Conservation (phyloP, 2,797 vertebrate genomes). For the Somateria mollissima region DNA sequence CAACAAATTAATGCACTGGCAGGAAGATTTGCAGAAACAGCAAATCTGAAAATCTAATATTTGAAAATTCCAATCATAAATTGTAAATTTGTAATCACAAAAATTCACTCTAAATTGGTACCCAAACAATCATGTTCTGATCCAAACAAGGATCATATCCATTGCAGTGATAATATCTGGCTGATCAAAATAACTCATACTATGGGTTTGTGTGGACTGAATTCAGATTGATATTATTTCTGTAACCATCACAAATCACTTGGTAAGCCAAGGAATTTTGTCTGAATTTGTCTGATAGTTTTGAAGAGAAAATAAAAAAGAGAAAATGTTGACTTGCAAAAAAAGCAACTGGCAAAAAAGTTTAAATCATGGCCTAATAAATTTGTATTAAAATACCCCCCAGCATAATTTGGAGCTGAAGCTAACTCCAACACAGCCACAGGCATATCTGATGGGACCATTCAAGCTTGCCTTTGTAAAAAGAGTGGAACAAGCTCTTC, state of each 20-base stretch:
- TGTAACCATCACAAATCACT: neutral
- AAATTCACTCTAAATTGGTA: neutral
- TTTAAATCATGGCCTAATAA: neutral
- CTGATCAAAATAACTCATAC: neutral
- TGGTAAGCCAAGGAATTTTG: neutral
- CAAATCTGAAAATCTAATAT: neutral
- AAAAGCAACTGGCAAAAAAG: neutral
- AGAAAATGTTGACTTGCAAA: neutral
- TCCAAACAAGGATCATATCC: neutral
- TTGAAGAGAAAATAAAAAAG: neutral
- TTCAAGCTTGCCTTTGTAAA: neutral
- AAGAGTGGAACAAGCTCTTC: neutral
- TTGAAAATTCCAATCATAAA: neutral
- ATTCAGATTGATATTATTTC: neutral
- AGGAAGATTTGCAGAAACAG: neutral
- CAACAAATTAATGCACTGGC: neutral
- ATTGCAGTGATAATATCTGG: neutral
- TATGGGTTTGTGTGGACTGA: neutral
- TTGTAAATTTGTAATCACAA: neutral
- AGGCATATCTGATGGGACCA: neutral
- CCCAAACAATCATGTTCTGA: neutral
- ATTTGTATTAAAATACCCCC: neutral
- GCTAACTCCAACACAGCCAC: neutral
- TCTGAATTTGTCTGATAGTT: neutral
- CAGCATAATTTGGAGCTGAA: neutral